These are phyloP conservation scores for Sarcophaga caerulescens DNA, from an alignment of 2,888 invertebrate genomes.

Conservation along the genomic window DNA sequence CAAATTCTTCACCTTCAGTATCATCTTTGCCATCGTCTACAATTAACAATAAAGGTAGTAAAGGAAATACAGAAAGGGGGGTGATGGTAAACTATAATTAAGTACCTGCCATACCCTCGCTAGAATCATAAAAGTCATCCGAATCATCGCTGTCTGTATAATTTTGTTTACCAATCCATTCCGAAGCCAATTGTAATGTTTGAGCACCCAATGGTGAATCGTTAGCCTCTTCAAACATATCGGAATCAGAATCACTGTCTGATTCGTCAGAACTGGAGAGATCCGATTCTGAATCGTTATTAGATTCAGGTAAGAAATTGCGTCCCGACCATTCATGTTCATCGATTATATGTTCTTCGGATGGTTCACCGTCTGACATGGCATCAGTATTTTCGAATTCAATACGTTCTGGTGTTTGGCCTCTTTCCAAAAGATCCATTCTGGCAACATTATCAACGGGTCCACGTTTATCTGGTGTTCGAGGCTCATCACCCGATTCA, in stretches of 20 bases:
- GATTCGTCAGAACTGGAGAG: conserved; percentile 82
- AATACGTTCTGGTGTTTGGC: conserved; percentile 89
- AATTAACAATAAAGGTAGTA: not conserved
- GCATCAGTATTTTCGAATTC: conserved; percentile 89
- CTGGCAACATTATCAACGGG: conserved; percentile 76
- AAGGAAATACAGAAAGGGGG: not conserved
- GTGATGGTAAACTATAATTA: not conserved
- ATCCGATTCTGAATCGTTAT: conserved; percentile 87
- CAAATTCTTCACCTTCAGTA: conserved; percentile 87
- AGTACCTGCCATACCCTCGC: conserved; percentile 80
- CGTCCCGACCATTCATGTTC: conserved; percentile 98
- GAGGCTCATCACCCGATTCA: conserved; percentile 74
- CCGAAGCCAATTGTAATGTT: conserved; percentile 86
- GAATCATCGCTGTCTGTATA: conserved; percentile 81
- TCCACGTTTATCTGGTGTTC: conserved; percentile 81
- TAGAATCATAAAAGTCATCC: conserved; percentile 81
- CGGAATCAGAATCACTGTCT: conserved; percentile 85
- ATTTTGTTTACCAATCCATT: conserved; percentile 85
- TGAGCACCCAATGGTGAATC: conserved; percentile 83
- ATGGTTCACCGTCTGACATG: conserved; percentile 85
- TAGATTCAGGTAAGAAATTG: conserved; percentile 92
- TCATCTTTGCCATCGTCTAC: conserved; percentile 85
- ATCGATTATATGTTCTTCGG: conserved; percentile 89
- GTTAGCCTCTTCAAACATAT: conserved; percentile 86
- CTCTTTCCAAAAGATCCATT: conserved; percentile 80